Percentiles rank a stretch among this genome's conserved stretches.
These are phyloP conservation scores for Enteromius radiatus DNA, from an alignment of 2,797 vertebrate species.

Conservation along the genomic window DNA sequence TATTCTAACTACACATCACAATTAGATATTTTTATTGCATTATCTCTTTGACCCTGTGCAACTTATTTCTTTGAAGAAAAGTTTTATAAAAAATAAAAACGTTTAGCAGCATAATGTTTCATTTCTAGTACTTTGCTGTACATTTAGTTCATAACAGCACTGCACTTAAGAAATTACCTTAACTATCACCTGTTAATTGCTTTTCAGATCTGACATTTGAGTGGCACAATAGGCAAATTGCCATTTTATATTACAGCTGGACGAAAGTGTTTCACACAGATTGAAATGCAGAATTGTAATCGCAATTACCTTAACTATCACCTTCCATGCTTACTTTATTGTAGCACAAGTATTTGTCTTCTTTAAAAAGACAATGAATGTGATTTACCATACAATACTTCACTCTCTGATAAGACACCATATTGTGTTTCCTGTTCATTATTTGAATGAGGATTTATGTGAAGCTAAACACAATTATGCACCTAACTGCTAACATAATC, in stretches of 20 bases:
- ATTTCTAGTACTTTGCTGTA: not conserved
- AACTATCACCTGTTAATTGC: no score
- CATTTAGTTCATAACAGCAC: not conserved
- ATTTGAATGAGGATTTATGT: slow-evolving; percentile 31
- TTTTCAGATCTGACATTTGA: slow-evolving; percentile 46
- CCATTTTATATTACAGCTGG: slow-evolving; percentile 40
- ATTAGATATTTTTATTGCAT: not conserved
- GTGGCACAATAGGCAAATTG: slow-evolving; percentile 38
- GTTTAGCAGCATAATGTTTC: not conserved
- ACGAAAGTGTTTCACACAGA: slow-evolving; percentile 37
- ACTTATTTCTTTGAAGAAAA: no score
- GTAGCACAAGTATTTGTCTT: not conserved
- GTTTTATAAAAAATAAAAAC: not conserved
- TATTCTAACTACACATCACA: not conserved
- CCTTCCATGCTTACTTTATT: not conserved
- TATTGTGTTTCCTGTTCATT: slow-evolving; percentile 7
- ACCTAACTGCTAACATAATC: not conserved
- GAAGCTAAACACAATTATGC: slow-evolving; percentile 1
- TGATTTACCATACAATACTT: not conserved
- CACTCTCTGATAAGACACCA: not conserved
- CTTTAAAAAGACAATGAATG: not conserved
- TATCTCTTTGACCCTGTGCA: not conserved
- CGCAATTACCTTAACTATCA: no score
- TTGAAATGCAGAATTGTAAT: slow-evolving; percentile 47
- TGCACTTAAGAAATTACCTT: not conserved